Percentiles rank a stretch among this genome's conserved stretches.
phyloP scores from a whole-genome alignment of 2,888 invertebrate species.

The Clistopyga incitator region DNA sequence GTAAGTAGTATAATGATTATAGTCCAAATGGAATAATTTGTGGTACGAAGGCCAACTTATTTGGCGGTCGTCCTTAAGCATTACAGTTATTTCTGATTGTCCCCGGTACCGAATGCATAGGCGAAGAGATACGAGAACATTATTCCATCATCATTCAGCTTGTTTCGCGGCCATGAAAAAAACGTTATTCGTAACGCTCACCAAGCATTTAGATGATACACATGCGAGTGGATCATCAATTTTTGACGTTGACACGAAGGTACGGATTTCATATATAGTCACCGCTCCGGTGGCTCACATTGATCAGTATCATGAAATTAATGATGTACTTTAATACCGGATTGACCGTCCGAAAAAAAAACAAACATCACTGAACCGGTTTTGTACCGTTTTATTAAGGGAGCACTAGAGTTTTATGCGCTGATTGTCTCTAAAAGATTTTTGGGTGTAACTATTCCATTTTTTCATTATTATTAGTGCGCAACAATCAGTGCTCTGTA shows the following conservation, averaged over 20 bases:
- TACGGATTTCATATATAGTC: no score
- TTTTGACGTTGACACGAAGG: neutral
- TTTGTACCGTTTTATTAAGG: no score
- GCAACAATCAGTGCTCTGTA: neutral
- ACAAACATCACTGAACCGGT: neutral
- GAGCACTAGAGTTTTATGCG: no score
- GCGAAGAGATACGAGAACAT: slow-evolving; percentile 28
- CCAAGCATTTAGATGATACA: slow-evolving; percentile 1
- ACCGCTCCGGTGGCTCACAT: neutral
- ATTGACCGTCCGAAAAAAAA: neutral
- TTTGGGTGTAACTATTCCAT: no score
- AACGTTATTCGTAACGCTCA: neutral
- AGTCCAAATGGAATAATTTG: slow-evolving; percentile 39
- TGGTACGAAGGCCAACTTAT: slow-evolving; percentile 6
- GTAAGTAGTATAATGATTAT: slow-evolving; percentile 23
- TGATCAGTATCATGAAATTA: neutral
- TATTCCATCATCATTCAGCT: slow-evolving; percentile 43
- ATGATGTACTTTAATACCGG: no score
- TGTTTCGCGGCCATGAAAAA: slow-evolving; percentile 17
- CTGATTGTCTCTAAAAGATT: no score
- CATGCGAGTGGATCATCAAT: neutral
- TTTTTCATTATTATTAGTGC: no score
- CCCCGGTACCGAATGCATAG: slow-evolving; percentile 1
- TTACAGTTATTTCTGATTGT: slow-evolving; percentile 28
- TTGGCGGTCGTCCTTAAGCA: slow-evolving; percentile 47